Percentiles rank a stretch among this genome's conserved stretches.
Evolutionary conservation across 2,113 vertebrate genomes (phyloP).

Genomic region (Leucopsar rothschildi): DNA sequence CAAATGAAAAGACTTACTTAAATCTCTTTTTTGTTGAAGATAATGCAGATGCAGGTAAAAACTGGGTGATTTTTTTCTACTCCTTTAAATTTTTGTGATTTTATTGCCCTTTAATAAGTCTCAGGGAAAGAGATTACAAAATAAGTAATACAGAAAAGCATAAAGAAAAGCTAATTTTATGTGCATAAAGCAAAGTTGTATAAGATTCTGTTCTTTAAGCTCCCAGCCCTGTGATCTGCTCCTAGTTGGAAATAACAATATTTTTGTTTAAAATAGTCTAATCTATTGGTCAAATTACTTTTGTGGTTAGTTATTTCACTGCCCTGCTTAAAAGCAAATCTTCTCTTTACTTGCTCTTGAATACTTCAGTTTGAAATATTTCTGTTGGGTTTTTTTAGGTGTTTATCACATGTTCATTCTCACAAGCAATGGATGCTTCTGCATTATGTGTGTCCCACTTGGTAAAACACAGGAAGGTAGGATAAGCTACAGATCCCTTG

Average conservation of each 20-base stretch:
- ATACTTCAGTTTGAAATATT: not conserved
- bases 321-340: not conserved
- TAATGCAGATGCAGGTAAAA: conserved; percentile 73
- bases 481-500: not conserved
- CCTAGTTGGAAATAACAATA: not conserved
- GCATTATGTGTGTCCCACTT: conserved; percentile 85
- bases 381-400: conserved; percentile 67
- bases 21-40: conserved; percentile 82
- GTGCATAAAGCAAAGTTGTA: not conserved
- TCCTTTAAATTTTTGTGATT: not conserved
- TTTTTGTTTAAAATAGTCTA: not conserved
- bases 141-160: not conserved
- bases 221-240: not conserved
- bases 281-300: not conserved
- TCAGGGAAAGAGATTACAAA: not conserved
- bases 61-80: not conserved
- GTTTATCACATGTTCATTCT: conserved; percentile 84
- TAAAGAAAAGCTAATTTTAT: not conserved
- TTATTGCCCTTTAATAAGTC: not conserved
- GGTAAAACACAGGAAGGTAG: conserved; percentile 83
- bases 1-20: conserved; percentile 75
- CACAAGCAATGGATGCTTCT: conserved; percentile 83
- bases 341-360: not conserved
- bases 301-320: not conserved
- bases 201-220: not conserved